Base-by-base conservation (phyloP, 2,113 vertebrate species). In the Gnathonemus longibarbis region DNA sequence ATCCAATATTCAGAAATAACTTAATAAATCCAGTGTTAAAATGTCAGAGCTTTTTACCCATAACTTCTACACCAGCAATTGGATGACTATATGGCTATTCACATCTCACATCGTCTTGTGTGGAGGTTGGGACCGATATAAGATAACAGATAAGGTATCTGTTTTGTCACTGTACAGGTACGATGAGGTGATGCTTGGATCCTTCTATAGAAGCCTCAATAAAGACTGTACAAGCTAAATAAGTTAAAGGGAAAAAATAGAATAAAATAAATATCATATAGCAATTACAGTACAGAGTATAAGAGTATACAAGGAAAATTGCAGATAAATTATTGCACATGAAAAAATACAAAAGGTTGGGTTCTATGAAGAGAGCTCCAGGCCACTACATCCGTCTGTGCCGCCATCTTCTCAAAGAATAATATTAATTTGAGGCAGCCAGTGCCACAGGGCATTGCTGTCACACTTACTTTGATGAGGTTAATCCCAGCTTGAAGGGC, bases 401-500 rank as follows among this genome's bases (percentile, higher is more conserved):
- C 52, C 17, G 5, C 52, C 52, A 53, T 53, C 17, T 21, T 53
- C 17, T 56, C 53, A 21, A 56, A 56, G 19, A 21, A 27, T 31
- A 27, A 70, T 70, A 70, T 1, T 31, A 70, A 10, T 70, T 70
- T 11, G 62, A 70, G 62, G 62, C n/a, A 5, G 11, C 74, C 17
- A 19, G 15, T 35, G 35, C 74, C 15, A 0, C 35, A 46, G 39
- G 1, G 42, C 24, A 24, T 8, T 4, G 21, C 3, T n/a, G 42
- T 10, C 8, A 31, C 15, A 87, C 95, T 94, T 91, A 99, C 98
- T 91, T 92, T 94, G 70, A 99, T 94, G 0, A 97, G 95, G 92
- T 99, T 90, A 84, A 99, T 93, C 70, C 98, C 98, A 0, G 97
- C 97, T 93, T 99, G 98, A 52, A 99, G 96, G 77, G 98, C 98